Evolutionary conservation across 1,140 invertebrate species (phyloP).

Genomic region (Archivesica marissinica): DNA sequence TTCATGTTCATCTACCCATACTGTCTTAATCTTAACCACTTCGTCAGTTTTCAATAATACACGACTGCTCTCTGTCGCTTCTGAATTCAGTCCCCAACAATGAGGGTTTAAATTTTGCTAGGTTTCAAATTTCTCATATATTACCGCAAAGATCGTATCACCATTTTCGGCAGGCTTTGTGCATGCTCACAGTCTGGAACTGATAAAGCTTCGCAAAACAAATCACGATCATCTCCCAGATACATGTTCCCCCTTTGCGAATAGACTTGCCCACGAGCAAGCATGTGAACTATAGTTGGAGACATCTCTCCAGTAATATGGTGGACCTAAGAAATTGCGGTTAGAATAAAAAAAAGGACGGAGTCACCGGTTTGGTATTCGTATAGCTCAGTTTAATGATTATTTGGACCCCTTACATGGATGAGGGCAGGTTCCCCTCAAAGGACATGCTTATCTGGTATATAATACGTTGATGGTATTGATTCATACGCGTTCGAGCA

Average conservation of each 20-base stretch:
- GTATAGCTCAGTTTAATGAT: too few relatives aligned
- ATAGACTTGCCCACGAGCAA: conserved; percentile 33
- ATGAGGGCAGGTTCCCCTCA: too few relatives aligned
- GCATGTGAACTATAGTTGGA: too few relatives aligned
- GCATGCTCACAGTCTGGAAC: conserved; percentile 37
- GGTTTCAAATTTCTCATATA: conserved; percentile 62
- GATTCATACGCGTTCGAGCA: too few relatives aligned
- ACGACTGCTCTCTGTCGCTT: neutral
- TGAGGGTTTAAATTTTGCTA: conserved; percentile 50
- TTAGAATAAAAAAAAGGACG: too few relatives aligned
- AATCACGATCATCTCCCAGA: conserved; percentile 59
- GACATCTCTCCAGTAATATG: too few relatives aligned
- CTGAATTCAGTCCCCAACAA: conserved; percentile 49
- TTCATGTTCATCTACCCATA: conserved; percentile 30
- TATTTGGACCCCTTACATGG: too few relatives aligned
- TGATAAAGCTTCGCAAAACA: conserved; percentile 38
- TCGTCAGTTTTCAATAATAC: conserved; percentile 50
- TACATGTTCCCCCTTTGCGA: neutral
- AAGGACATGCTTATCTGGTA: too few relatives aligned
- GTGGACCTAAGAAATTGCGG: too few relatives aligned
- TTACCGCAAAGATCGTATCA: conserved; percentile 43
- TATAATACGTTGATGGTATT: too few relatives aligned
- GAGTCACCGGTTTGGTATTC: too few relatives aligned
- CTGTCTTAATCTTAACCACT: conserved; percentile 45
- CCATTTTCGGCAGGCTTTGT: conserved; percentile 36